Evolutionary conservation across 1,140 invertebrate genomes (phyloP), one percentile per base, ranked within the genome.

Genomic region (Tenebrio molitor): DNA sequence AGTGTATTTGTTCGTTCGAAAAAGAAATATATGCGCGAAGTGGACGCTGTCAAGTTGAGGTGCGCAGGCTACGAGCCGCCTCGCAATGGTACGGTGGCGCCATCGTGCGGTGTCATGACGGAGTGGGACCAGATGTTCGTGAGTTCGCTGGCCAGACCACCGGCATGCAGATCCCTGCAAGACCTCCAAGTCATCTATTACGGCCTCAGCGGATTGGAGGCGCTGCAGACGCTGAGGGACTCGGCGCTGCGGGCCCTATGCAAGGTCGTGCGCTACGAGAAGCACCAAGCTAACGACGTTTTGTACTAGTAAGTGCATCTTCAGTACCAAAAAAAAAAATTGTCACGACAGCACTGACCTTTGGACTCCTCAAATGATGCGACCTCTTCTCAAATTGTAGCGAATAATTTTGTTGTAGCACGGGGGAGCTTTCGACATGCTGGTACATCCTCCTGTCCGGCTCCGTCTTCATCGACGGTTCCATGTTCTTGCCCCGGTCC

Each of bases 381-480:
- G n/a, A n/a, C n/a, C n/a, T n/a, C 8, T 29, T 29, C 25, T 29
- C 25, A 29, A 29, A 29, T 29, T 3, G 3, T 29, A 8, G 25
- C 25, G n/a, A n/a, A n/a, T n/a, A n/a, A n/a, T 66, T 44, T 46
- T 80, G 76, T 89, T 89, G 67, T 85, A 95, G 93, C 79, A 92
- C 92, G 46, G 92, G 92, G 14, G 92, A 95, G 83, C 77, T 93
- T 74, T 91, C 91, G 33, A 90, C 89, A 44, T 92, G 92, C 80
- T 95, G 93, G 93, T 95, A 93, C 84, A 93, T 95, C 77, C 83
- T 95, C 25, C 86, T 95, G 21, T 92, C 91, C 7, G 94, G 94
- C 41, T 93, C 92, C 1, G 93, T 95, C n/a, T 95, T 95, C 85
- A 95, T 95, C 82, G 93, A 95, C 84, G 92, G 92, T 69, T 92